These are phyloP conservation scores for Taenaris catops DNA, from an alignment of 2,888 invertebrate species.

Conservation along the genomic window DNA sequence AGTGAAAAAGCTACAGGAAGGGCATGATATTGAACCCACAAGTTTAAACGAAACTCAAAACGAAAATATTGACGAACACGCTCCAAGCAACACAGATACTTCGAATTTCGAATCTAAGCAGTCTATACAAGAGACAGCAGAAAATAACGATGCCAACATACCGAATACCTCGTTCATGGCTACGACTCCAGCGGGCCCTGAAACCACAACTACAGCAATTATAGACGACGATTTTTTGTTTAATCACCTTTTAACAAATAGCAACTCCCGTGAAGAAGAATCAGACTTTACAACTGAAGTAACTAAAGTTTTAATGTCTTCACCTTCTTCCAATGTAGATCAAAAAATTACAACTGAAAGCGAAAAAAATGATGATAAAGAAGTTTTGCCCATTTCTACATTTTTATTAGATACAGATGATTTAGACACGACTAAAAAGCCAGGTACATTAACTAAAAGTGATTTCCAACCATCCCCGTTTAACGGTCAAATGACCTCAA, in stretches of 20 bases:
- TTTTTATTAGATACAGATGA: slow-evolving; percentile 67
- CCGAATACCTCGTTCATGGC: slow-evolving; percentile 2
- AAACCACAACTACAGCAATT: slow-evolving; percentile 17
- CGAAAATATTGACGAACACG: slow-evolving; percentile 54
- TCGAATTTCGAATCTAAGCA: slow-evolving; percentile 9
- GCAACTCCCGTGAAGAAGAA: slow-evolving; percentile 29
- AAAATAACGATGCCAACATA: slow-evolving; percentile 9
- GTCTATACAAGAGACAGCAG: slow-evolving; percentile 4
- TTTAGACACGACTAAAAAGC: slow-evolving; percentile 39
- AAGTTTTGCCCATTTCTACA: slow-evolving; percentile 42
- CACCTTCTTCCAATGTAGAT: slow-evolving; percentile 6
- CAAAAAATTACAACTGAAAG: slow-evolving; percentile 15
- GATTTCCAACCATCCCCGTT: slow-evolving; percentile 23
- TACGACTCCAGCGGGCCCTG: slow-evolving; percentile 15
- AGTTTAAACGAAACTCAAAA: slow-evolving; percentile 66
- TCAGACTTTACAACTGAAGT: slow-evolving; percentile 23
- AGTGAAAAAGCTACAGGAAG: slow-evolving; percentile 80
- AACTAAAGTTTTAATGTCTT: slow-evolving; percentile 15
- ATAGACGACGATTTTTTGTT: slow-evolving; percentile 31
- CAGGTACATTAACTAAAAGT: slow-evolving; percentile 24
- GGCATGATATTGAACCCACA: slow-evolving; percentile 63
- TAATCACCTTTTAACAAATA: slow-evolving; percentile 34
- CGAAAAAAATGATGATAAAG: slow-evolving; percentile 23
- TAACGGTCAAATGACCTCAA: slow-evolving; percentile 18
- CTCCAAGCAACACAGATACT: slow-evolving; percentile 22